phyloP scores from a whole-genome alignment of 2,113 vertebrate genomes.

The Trinectes maculatus region DNA sequence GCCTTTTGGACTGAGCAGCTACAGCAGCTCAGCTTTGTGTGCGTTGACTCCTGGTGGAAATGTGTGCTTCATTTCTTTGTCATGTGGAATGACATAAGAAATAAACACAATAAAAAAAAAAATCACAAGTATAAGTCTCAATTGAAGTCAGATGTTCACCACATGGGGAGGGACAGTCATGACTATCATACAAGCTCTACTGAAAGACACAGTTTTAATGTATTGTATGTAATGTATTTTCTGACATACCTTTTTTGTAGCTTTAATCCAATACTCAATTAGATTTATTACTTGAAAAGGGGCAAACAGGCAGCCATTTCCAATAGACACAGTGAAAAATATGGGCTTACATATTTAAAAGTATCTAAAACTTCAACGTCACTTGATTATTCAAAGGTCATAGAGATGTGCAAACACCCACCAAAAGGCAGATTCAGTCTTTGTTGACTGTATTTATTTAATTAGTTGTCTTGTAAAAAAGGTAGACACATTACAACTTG shows the following conservation, averaged over 20 bases:
- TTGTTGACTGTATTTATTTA: constrained; percentile 1
- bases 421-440: background rate
- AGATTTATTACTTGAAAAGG: constrained; percentile 8
- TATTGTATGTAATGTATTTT: constrained; percentile 38
- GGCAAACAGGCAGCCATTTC: background rate
- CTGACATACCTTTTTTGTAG: constrained; percentile 2
- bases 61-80: background rate
- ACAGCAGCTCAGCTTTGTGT: background rate
- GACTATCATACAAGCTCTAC: background rate
- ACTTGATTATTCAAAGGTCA: background rate
- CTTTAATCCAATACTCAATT: too few relatives aligned
- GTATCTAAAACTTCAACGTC: too few relatives aligned
- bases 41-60: background rate
- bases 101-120: too few relatives aligned
- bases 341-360: background rate
- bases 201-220: constrained; percentile 14
- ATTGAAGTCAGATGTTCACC: background rate
- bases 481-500: constrained; percentile 12
- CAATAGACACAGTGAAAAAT: constrained; percentile 27
- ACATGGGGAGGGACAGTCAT: background rate
- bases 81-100: background rate
- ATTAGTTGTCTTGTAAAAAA: constrained; percentile 6
- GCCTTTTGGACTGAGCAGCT: background rate
- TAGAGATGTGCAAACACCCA: background rate
- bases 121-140: too few relatives aligned